A percentile compares a stretch with the other conserved stretches of the same genome.
phyloP scores from a whole-genome alignment of 2,888 invertebrate species.

The Cenopis cana region DNA sequence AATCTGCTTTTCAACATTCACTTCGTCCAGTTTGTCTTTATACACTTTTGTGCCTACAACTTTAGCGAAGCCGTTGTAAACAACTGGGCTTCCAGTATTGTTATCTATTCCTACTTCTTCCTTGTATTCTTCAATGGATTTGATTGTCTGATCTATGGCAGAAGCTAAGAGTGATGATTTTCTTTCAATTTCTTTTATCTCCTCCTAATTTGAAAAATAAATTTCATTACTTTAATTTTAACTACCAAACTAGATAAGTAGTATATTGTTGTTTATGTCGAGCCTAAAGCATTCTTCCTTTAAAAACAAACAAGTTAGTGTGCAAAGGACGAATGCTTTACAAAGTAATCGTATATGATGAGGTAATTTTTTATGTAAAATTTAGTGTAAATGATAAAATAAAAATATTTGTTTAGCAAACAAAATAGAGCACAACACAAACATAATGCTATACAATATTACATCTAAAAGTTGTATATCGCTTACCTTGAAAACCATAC shows the following conservation, averaged over 20 bases:
- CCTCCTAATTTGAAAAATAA: slow-evolving; percentile 62
- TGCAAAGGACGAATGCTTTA: neutral
- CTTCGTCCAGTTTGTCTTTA: slow-evolving; percentile 46
- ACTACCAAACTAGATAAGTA: neutral
- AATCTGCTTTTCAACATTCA: slow-evolving; percentile 32
- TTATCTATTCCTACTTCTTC: slow-evolving; percentile 70
- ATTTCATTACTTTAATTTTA: slow-evolving; percentile 33
- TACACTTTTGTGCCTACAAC: slow-evolving; percentile 47
- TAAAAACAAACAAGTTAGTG: neutral
- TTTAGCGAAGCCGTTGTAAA: slow-evolving; percentile 51
- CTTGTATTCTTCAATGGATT: slow-evolving; percentile 78
- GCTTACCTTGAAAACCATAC: slow-evolving; percentile 26
- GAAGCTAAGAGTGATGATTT: slow-evolving; percentile 75
- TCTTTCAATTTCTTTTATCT: slow-evolving; percentile 73
- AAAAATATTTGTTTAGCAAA: too few species aligned
- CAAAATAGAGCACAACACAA: neutral
- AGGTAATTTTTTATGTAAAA: neutral
- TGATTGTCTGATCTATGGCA: slow-evolving; percentile 76
- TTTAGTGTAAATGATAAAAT: too few species aligned
- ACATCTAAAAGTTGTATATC: neutral
- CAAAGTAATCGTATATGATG: neutral
- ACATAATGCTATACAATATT: neutral
- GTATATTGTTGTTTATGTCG: neutral
- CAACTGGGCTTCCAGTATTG: slow-evolving; percentile 41
- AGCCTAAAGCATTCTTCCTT: neutral